phyloP scores from a whole-genome alignment of 2,888 invertebrate species.

The Drosophila bunnanda region DNA sequence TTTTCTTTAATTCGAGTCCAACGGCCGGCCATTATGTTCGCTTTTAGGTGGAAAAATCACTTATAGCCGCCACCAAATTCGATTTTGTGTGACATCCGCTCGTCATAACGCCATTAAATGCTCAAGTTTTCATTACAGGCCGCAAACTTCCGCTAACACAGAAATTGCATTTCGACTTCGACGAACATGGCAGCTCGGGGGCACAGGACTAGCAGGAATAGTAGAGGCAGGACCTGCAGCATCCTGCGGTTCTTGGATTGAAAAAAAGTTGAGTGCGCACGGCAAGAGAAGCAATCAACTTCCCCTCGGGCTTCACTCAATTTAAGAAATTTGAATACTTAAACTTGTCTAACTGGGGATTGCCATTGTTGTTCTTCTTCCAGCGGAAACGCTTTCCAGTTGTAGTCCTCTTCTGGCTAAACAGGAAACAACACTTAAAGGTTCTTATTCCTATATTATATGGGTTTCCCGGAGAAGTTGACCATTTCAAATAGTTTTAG shows the following conservation, averaged over 20 bases:
- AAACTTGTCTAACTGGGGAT: slow-evolving; percentile 25
- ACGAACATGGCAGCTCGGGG: slow-evolving; percentile 22
- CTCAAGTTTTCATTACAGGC: slow-evolving; percentile 73
- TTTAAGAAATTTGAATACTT: slow-evolving; percentile 51
- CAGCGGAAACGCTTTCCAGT: neutral
- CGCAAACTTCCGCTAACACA: slow-evolving; percentile 66
- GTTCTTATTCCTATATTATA: neutral
- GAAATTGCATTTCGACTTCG: slow-evolving; percentile 70
- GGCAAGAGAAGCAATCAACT: slow-evolving; percentile 29
- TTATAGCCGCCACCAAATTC: slow-evolving; percentile 28
- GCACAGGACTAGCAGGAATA: neutral
- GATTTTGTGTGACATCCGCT: slow-evolving; percentile 49
- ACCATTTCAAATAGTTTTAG: neutral
- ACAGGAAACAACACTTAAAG: slow-evolving; percentile 3
- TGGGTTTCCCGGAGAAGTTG: neutral
- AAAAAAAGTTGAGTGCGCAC: slow-evolving; percentile 30
- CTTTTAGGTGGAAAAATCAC: slow-evolving; percentile 17
- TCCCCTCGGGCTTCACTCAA: slow-evolving; percentile 54
- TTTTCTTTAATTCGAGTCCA: slow-evolving; percentile 16
- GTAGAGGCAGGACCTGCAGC: slow-evolving; percentile 5
- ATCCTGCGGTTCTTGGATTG: slow-evolving; percentile 29
- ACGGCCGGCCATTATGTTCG: slow-evolving; percentile 28
- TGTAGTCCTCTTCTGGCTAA: neutral
- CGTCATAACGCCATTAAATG: slow-evolving; percentile 57
- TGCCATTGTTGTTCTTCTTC: neutral